A percentile compares a stretch with the other conserved stretches of the same genome.
These are phyloP conservation scores for Aspiorhynchus laticeps DNA, from an alignment of 2,113 vertebrate species.

Conservation along the genomic window DNA sequence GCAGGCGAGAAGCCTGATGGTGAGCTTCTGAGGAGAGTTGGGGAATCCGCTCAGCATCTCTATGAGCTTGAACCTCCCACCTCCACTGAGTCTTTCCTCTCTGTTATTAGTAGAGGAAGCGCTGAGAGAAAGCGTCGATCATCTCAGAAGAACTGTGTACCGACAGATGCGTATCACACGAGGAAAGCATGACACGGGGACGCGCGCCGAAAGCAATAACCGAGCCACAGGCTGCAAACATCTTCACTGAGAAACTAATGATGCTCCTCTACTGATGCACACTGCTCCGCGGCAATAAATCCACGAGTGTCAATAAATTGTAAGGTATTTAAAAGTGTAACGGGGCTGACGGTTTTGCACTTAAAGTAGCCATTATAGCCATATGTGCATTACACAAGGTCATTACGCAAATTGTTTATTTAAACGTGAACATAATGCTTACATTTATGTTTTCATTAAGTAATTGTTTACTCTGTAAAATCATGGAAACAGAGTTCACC, in stretches of 20 bases:
- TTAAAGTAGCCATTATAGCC: background rate
- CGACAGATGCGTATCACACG: background rate
- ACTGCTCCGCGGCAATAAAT: background rate
- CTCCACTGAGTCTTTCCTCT: background rate
- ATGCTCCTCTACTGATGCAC: background rate
- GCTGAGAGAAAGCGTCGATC: background rate
- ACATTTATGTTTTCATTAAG: background rate
- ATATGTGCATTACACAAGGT: background rate
- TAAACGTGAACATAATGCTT: background rate
- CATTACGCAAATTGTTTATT: background rate
- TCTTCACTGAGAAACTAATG: background rate
- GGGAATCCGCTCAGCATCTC: slow-evolving; percentile 26
- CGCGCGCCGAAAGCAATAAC: background rate
- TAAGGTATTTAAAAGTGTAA: background rate
- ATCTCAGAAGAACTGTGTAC: background rate
- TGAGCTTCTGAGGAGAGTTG: slow-evolving; percentile 8
- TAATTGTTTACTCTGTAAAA: background rate
- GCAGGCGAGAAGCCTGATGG: background rate
- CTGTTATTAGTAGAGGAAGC: slow-evolving; percentile 1
- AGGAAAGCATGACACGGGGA: background rate
- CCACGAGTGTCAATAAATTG: background rate
- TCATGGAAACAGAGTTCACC: background rate
- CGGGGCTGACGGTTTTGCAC: background rate
- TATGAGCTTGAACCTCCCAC: background rate
- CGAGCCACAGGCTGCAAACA: background rate